phyloP scores from a whole-genome alignment of 1,140 invertebrate genomes.

The Ostrea denselamellosa region DNA sequence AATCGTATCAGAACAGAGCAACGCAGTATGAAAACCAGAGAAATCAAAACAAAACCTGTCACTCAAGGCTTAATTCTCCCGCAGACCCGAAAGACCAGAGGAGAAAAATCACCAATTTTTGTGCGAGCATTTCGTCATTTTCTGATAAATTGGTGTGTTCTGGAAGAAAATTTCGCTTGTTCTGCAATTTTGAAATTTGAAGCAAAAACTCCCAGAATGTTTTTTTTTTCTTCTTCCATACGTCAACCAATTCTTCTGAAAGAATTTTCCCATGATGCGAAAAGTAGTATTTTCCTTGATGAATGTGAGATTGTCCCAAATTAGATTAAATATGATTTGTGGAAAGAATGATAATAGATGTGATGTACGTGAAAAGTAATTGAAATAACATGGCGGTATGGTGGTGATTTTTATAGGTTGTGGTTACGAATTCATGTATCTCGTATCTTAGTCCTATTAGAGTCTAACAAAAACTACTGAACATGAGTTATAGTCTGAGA shows the following conservation, averaged over 20 bases:
- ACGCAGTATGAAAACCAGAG: neutral
- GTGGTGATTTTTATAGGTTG: conserved; percentile 31
- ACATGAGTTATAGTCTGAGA: conserved; percentile 41
- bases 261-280: neutral
- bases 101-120: conserved; percentile 4
- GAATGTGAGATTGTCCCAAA: conserved; percentile 24
- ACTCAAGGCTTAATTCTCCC: conserved; percentile 5
- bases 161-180: conserved; percentile 13
- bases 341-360: conserved; percentile 39
- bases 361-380: conserved; percentile 35
- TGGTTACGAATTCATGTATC: conserved; percentile 43
- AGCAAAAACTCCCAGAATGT: conserved; percentile 5
- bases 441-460: conserved; percentile 40
- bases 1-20: conserved; percentile 21
- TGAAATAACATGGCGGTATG: conserved; percentile 10
- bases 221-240: neutral
- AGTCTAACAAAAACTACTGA: conserved; percentile 40
- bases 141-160: conserved; percentile 30
- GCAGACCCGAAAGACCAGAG: neutral
- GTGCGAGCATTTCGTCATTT: neutral
- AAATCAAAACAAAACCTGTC: conserved; percentile 36
- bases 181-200: conserved; percentile 25
- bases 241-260: neutral
- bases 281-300: neutral
- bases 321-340: conserved; percentile 34